phyloP scores from a whole-genome alignment of 2,113 vertebrate genomes.

The Meles meles region DNA sequence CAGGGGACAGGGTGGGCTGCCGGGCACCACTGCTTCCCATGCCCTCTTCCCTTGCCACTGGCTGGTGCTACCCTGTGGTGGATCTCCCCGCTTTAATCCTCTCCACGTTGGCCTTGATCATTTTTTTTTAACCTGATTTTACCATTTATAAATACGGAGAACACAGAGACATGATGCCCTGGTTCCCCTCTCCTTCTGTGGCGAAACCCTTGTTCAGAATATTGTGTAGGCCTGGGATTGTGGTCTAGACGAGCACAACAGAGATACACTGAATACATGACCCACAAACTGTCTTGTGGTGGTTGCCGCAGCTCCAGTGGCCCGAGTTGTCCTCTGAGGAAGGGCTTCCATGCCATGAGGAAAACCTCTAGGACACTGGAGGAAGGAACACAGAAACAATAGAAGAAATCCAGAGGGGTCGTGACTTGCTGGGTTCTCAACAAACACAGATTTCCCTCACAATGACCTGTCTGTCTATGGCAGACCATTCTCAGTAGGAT shows the following conservation, averaged over 20 bases:
- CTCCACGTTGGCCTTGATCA: neutral
- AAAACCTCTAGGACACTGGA: neutral
- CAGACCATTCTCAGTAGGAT: neutral
- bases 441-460: neutral
- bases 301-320: no score
- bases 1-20: neutral
- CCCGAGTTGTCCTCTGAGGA: neutral
- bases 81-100: neutral
- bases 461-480: neutral
- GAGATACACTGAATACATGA: no score
- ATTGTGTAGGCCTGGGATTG: neutral
- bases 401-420: neutral
- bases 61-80: neutral
- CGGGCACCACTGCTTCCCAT: neutral
- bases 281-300: neutral
- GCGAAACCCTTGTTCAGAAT: neutral
- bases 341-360: neutral
- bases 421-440: neutral
- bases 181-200: neutral
- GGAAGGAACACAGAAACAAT: fast-evolving
- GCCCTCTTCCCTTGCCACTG: neutral
- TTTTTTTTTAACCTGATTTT: neutral
- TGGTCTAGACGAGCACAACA: neutral
- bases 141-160: neutral
- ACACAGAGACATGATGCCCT: neutral